Conservation (phyloP, 2,113 vertebrate genomes). For the Ammospiza nelsoni region DNA sequence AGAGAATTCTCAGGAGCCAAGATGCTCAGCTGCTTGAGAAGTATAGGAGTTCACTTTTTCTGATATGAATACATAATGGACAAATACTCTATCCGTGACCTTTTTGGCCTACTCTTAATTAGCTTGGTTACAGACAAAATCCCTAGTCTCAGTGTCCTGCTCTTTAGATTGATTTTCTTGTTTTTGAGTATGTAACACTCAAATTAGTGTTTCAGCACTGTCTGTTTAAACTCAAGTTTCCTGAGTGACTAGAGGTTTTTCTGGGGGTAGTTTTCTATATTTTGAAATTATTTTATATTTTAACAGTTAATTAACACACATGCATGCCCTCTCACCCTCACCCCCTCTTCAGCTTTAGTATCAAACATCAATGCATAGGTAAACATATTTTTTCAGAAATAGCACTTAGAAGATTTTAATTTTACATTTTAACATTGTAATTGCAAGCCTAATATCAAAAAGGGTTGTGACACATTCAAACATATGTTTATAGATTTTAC, state of each 20-base stretch:
- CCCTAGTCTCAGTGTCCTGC: not conserved
- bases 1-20: not conserved
- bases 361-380: not conserved
- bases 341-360: not conserved
- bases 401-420: not conserved
- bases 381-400: not conserved
- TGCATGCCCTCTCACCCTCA: rapidly evolving
- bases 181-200: not conserved
- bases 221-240: not conserved
- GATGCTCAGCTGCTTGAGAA: not conserved
- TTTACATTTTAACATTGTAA: not conserved
- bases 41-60: not conserved
- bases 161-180: not conserved
- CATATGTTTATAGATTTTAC: not conserved
- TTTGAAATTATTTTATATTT: not conserved
- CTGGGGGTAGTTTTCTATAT: not conserved
- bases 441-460: not conserved
- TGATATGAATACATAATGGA: not conserved
- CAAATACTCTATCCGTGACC: not conserved
- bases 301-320: not conserved
- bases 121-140: not conserved
- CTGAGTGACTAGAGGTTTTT: not conserved
- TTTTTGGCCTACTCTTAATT: not conserved
- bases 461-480: not conserved
- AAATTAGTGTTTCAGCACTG: not conserved